These are phyloP conservation scores for Syngnathus rostellatus DNA, from an alignment of 2,797 vertebrate genomes.

Conservation along the genomic window DNA sequence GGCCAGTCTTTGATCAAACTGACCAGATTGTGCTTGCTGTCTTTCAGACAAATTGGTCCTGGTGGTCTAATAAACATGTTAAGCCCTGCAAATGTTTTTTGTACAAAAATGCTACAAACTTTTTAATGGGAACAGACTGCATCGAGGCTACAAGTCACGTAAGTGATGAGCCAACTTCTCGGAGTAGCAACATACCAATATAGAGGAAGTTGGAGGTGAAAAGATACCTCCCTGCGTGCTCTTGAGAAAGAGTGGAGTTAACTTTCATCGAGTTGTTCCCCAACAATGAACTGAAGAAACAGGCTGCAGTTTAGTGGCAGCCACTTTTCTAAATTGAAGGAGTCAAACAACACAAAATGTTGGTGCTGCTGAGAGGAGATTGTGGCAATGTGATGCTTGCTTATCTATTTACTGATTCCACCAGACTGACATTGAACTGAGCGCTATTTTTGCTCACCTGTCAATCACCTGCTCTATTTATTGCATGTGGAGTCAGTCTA, in stretches of 20 bases:
- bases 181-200: background rate
- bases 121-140: background rate
- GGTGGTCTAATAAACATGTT: background rate
- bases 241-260: slow-evolving; percentile 5
- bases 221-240: background rate
- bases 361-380: background rate
- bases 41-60: background rate
- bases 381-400: background rate
- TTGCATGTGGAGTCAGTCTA: background rate
- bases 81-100: background rate
- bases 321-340: background rate
- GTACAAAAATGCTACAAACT: background rate
- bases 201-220: slow-evolving; percentile 5
- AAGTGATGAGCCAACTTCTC: background rate
- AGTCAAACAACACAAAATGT: background rate
- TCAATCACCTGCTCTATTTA: background rate
- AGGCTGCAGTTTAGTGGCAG: background rate
- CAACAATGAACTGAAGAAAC: slow-evolving; percentile 19
- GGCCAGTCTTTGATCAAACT: background rate
- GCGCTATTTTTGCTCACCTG: background rate
- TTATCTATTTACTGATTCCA: background rate
- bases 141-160: background rate
- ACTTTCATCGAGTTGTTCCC: slow-evolving; percentile 23
- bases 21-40: background rate
- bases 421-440: background rate